phyloP scores from a whole-genome alignment of 2,113 vertebrate genomes.

The Pogonocichla stellata region DNA sequence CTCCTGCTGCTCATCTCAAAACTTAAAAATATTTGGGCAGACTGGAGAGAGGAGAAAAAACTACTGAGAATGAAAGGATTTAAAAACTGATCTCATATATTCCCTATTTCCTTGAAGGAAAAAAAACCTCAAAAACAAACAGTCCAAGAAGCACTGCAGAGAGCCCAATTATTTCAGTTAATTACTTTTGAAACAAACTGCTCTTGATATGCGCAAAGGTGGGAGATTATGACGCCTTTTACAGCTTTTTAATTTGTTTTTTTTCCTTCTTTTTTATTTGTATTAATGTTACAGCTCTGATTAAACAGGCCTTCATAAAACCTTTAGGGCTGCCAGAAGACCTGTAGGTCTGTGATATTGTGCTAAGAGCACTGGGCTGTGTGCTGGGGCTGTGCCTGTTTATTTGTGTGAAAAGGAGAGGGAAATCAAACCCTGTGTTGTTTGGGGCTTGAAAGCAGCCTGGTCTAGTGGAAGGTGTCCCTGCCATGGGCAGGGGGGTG shows the following conservation, averaged over 20 bases:
- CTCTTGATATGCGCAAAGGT: background rate
- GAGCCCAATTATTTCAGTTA: background rate
- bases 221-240: background rate
- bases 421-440: background rate
- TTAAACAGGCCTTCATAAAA: background rate
- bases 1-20: background rate
- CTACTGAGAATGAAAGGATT: background rate
- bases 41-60: rapidly evolving
- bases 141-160: background rate
- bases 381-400: background rate
- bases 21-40: background rate
- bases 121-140: background rate
- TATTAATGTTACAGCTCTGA: background rate
- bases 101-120: background rate
- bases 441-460: background rate
- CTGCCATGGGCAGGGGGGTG: background rate
- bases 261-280: too few species aligned
- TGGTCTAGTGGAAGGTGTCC: background rate
- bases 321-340: background rate
- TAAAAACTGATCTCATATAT: rapidly evolving
- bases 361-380: background rate
- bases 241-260: background rate
- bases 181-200: background rate
- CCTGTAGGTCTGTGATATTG: rapidly evolving
- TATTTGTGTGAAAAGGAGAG: background rate